phyloP scores from a whole-genome alignment of 2,797 vertebrate genomes.

The Brotogeris chrysoptera region DNA sequence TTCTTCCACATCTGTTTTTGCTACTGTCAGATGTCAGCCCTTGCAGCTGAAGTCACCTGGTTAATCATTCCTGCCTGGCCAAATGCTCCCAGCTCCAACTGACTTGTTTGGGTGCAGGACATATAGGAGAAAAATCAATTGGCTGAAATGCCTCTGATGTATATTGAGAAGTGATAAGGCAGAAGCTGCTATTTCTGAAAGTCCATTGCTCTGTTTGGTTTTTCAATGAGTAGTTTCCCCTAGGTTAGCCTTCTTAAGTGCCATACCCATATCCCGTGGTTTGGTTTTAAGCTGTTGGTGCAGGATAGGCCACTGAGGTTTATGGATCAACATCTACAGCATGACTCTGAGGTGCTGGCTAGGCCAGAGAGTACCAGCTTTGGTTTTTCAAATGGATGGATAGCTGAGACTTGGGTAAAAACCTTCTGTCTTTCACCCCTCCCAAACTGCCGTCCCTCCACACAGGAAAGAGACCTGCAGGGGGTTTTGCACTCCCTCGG shows the following conservation, averaged over 20 bases:
- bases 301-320: not conserved
- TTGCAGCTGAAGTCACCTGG: conserved; percentile 30
- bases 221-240: not conserved
- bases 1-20: conserved; percentile 44
- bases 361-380: not conserved
- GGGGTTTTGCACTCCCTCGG: not conserved
- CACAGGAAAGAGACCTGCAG: not conserved
- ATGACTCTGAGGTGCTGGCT: not conserved
- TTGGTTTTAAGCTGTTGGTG: not conserved
- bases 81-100: not conserved
- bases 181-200: not conserved
- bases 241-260: not conserved
- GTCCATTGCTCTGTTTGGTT: not conserved
- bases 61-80: not conserved
- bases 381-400: not conserved
- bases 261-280: not conserved
- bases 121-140: not conserved
- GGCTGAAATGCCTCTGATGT: not conserved
- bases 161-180: not conserved
- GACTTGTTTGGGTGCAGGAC: not conserved
- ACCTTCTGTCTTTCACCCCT: not conserved
- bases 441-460: not conserved
- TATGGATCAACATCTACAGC: not conserved
- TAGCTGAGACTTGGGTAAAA: not conserved
- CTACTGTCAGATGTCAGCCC: conserved; percentile 3